Percentiles rank a stretch among this genome's conserved stretches.
Evolutionary conservation across 2,797 vertebrate species (phyloP).

Genomic region (Danio tinwini): DNA sequence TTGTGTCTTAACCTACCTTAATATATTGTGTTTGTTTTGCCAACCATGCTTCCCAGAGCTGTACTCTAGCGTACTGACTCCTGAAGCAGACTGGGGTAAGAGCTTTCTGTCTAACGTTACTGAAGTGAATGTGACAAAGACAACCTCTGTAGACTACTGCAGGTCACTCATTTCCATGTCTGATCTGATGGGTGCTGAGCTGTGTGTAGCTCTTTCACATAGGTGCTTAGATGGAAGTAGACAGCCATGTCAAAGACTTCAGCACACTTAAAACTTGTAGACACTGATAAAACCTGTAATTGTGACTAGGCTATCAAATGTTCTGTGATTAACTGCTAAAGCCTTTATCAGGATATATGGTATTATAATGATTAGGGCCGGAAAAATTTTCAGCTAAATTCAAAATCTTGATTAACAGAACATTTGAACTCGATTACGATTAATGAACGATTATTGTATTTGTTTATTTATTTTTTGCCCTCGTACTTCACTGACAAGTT

Average conservation of each 20-base stretch:
- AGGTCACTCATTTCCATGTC: background rate
- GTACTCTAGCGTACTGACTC: conserved; percentile 79
- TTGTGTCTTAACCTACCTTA: conserved; percentile 31
- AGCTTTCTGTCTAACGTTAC: conserved; percentile 69
- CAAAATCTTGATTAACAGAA: no score
- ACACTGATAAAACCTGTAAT: background rate
- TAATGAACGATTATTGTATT: no score
- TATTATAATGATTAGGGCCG: no score
- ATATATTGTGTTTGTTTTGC: conserved; percentile 31
- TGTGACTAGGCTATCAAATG: background rate
- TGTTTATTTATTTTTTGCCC: no score
- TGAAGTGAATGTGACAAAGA: conserved; percentile 47
- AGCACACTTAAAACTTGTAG: conserved; percentile 1
- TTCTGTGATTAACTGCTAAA: no score
- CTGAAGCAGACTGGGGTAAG: conserved; percentile 78
- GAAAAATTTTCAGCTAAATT: no score
- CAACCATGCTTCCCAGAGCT: conserved; percentile 69
- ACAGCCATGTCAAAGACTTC: background rate
- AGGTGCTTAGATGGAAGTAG: background rate
- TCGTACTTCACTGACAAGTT: no score
- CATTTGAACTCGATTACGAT: no score
- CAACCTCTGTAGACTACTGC: background rate
- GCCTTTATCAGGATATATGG: no score
- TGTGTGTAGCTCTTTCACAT: conserved; percentile 3
- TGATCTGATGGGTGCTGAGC: background rate